Conservation (phyloP, 2,113 vertebrate genomes). For the Saguinus midas region DNA sequence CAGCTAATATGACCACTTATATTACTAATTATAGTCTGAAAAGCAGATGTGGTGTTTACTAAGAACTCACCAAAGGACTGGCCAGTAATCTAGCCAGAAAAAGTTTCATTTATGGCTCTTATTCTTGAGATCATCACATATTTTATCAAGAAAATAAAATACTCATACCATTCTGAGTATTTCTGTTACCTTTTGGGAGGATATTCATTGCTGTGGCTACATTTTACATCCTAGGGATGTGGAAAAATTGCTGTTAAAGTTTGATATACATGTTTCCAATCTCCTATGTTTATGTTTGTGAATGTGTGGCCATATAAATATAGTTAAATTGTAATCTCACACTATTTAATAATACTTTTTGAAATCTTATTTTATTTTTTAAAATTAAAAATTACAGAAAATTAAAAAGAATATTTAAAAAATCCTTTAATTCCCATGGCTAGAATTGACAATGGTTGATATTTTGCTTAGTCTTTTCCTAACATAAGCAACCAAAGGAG, state of each 20-base stretch:
- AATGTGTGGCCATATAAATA: not conserved
- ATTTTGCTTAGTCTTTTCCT: constrained; percentile 34
- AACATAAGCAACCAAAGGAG: not conserved
- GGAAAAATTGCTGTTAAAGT: not conserved
- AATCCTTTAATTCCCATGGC: not conserved
- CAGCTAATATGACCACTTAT: not conserved
- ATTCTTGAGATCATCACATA: not conserved
- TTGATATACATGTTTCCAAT: not conserved
- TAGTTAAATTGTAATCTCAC: not conserved
- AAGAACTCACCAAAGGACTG: not conserved
- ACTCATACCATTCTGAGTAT: not conserved
- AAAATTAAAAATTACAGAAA: not conserved
- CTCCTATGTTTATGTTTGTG: not conserved
- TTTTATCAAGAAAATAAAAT: not conserved
- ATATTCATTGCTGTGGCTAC: not conserved
- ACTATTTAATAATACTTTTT: not conserved
- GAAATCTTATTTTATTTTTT: not conserved
- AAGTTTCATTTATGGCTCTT: not conserved
- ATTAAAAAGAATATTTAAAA: not conserved
- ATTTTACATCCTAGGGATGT: not conserved
- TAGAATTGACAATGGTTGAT: not conserved
- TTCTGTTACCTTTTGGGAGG: not conserved
- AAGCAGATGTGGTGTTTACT: not conserved
- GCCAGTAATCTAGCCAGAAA: fast-evolving
- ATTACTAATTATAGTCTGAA: not conserved